These are phyloP conservation scores for Trypoxylon attenuatum DNA, from an alignment of 2,888 invertebrate species.

Conservation along the genomic window DNA sequence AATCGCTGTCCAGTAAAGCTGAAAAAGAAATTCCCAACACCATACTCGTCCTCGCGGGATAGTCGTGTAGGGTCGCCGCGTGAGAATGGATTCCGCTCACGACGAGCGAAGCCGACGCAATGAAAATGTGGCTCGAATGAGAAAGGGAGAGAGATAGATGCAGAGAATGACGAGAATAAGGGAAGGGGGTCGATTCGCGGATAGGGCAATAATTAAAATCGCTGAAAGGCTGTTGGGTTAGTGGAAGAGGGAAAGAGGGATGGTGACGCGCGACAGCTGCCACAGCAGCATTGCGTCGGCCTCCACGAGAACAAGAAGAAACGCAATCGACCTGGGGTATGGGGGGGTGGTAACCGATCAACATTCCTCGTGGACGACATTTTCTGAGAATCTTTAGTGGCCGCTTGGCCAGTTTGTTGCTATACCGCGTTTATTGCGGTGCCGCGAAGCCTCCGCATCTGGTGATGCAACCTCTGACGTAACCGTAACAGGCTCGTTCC, in stretches of 20 bases:
- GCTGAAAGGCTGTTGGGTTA: background rate
- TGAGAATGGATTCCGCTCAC: background rate
- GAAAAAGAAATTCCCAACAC: too few relatives aligned
- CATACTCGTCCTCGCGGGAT: background rate
- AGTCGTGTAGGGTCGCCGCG: background rate
- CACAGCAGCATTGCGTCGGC: conserved; percentile 16
- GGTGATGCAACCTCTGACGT: conserved; percentile 15
- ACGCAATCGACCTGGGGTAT: conserved; percentile 25
- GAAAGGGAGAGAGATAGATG: too few relatives aligned
- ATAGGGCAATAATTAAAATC: conserved; percentile 32
- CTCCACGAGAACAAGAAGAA: conserved; percentile 30
- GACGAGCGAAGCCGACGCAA: background rate
- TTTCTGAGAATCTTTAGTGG: conserved; percentile 42
- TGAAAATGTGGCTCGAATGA: background rate
- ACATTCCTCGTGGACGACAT: conserved; percentile 41
- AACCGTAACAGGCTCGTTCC: conserved; percentile 14
- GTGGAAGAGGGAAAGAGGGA: conserved; percentile 14
- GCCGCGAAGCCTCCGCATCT: background rate
- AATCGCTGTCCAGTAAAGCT: too few relatives aligned
- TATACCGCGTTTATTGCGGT: conserved; percentile 17
- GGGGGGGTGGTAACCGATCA: conserved; percentile 33
- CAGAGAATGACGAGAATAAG: background rate
- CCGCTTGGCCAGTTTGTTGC: background rate
- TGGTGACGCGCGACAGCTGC: conserved; percentile 35
- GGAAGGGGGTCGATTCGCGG: conserved; percentile 14